Evolutionary conservation across 1,140 invertebrate genomes (phyloP), one percentile per base, ranked within the genome.

Genomic region (Drosophila grimshawi): DNA sequence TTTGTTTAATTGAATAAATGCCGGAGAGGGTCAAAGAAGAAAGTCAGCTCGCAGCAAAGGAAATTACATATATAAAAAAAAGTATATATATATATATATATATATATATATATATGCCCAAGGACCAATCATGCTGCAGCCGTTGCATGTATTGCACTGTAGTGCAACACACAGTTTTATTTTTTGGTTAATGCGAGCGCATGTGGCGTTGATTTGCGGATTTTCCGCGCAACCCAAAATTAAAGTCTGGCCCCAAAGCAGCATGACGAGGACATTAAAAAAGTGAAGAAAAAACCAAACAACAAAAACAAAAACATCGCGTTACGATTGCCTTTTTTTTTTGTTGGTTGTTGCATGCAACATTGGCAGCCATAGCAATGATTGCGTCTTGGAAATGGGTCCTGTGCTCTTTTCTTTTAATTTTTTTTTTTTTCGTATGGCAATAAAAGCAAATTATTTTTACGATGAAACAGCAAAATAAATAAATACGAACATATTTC

Each of bases 401-500:
- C 35, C 33, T 39, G 33, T 33, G 37, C 55, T 37, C 35, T 57
- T 56, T 51, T 45, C 33, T 33, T 45, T 53, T 32, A 5, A 11
- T 0, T 32, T 32, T 48, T 41, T 29, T 41, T 29, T 49, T 67
- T 55, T 64, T 63, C 66, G 59, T 75, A 74, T 68, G 85, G 76
- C 83, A 88, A 86, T 86, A 86, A 88, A 86, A 88, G 60, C 76
- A 86, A 86, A 86, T 88, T 88, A 86, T 88, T 88, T 86, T 83
- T 88, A 86, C 83, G 83, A 88, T 88, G 80, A 77, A 78, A 68
- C 80, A 57, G 73, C 72, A 75, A 86, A 86, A 88, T 89, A 86
- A 86, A 86, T 88, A 88, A 88, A 86, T 80, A 86, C 80, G 80
- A 73, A 76, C 81, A 39, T 69, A 61, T 66, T 72, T 73, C 48